Percentiles rank a stretch among this genome's conserved stretches.
Evolutionary conservation across 30 jellyfish, hydroid and myxozoan species (phyloP).

Genomic region (Pelagia noctiluca): DNA sequence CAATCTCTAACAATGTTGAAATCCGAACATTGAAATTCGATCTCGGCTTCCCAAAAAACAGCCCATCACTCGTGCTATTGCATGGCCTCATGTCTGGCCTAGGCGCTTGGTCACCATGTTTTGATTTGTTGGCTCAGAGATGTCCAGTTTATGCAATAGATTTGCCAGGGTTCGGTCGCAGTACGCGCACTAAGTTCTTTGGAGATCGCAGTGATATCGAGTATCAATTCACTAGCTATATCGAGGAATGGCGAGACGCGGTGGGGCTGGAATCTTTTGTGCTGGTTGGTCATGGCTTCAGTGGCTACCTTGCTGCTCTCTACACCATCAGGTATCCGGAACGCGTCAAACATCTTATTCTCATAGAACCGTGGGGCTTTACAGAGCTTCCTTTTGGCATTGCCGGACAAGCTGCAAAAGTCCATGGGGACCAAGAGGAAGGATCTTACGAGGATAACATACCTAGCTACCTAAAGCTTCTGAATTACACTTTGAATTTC

Average conservation of each 20-base stretch:
- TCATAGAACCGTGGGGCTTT: constrained; percentile 99
- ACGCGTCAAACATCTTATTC: constrained; percentile 71
- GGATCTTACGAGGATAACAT: constrained; percentile 25
- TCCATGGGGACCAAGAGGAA: constrained; percentile 10
- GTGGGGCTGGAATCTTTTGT: constrained; percentile 81
- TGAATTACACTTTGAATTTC: constrained; percentile 38
- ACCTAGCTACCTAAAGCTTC: constrained; percentile 21
- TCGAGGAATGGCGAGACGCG: constrained; percentile 96
- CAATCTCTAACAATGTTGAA: constrained; percentile 72
- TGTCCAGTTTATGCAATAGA: constrained; percentile 91
- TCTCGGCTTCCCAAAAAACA: constrained; percentile 53
- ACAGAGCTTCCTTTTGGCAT: constrained; percentile 86
- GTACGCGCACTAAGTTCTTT: constrained; percentile 86
- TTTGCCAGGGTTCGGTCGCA: constrained; percentile 95
- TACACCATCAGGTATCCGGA: constrained; percentile 89
- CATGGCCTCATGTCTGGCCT: constrained; percentile 98
- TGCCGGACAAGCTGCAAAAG: constrained; percentile 45
- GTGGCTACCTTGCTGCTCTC: constrained; percentile 90
- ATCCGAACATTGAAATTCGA: constrained; percentile 86
- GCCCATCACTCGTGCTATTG: constrained; percentile 74
- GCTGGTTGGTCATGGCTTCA: constrained; percentile 94
- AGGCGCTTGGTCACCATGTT: constrained; percentile 92
- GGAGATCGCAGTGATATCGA: constrained; percentile 77
- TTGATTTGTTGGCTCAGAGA: constrained; percentile 72
- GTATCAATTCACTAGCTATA: constrained; percentile 70